Evolutionary conservation across 2,797 vertebrate genomes (phyloP), one percentile per base, ranked within the genome.

Genomic region (Carapus acus): DNA sequence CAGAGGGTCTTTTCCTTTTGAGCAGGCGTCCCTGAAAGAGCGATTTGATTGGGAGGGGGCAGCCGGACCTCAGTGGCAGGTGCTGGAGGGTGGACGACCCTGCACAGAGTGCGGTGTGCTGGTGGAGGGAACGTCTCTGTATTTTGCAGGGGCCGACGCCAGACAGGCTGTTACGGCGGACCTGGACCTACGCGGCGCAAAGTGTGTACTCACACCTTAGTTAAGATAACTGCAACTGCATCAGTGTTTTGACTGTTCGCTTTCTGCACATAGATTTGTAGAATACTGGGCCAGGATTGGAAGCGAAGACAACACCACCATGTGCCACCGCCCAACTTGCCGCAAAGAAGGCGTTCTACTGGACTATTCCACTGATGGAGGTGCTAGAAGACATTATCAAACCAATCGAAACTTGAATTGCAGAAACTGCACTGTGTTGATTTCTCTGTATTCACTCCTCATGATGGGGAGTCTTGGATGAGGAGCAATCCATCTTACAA

Each of bases 211-310:
- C 19, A 13, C 19, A 16, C 1, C 36, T 2, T 20, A 4, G 7
- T 21, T 51, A 48, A 3, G 16, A 2, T 52, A n/a, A 7, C 18
- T 27, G 12, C 27, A 9, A 36, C 16, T 2, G 15, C 50, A 31
- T 34, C 17, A 13, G 12, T 17, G 17, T 54, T 39, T 37, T 51
- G 9, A 61, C 16, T 14, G 57, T 36, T 2, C 2, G 58, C 24
- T 49, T 12, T 60, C 18, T 60, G 40, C 34, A 4, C 43, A 60
- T 61, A 99, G 96, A 79, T 99, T 98, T 89, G 91, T 98, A 46
- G 94, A 98, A 54, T 99, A 98, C 81, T 99, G 96, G 96, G 96
- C 93, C 8, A 91, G 91, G 74, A 98, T 99, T 41, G 95, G 95
- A 58, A 98, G 94, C 75, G 93, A 97, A 66, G 94, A 92, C 62